Conservation (phyloP, 2,113 vertebrate genomes). For the Cyphomyrus discorhynchus region DNA sequence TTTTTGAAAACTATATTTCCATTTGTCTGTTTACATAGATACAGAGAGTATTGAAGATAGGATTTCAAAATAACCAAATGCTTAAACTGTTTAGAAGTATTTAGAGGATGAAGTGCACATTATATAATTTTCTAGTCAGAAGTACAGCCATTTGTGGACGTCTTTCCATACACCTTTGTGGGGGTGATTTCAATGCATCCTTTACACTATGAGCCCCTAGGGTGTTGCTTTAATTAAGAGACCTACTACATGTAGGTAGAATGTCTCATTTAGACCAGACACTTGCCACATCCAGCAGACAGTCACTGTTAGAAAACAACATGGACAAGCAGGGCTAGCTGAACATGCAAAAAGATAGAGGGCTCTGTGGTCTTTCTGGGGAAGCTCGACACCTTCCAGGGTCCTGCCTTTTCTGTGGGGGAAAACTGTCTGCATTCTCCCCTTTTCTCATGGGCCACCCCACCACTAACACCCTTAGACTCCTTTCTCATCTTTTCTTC, state of each 20-base stretch:
- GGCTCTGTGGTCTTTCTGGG: constrained; percentile 54
- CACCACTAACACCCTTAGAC: background rate
- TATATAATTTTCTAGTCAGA: background rate
- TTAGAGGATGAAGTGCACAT: background rate
- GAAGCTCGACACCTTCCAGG: constrained; percentile 61
- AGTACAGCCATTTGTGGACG: background rate
- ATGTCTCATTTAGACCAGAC: background rate
- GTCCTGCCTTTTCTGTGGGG: constrained; percentile 59
- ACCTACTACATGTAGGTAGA: background rate
- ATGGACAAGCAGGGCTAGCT: background rate
- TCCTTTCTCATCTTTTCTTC: background rate
- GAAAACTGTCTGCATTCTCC: constrained; percentile 37
- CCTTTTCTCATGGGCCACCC: constrained; percentile 16
- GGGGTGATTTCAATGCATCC: background rate
- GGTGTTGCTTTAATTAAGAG: background rate
- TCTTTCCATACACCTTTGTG: background rate
- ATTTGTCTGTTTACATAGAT: background rate
- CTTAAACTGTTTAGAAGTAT: background rate
- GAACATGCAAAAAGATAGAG: constrained; percentile 28
- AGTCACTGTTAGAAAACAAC: background rate
- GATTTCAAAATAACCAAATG: background rate
- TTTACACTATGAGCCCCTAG: background rate
- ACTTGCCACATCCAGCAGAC: background rate
- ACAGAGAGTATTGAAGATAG: background rate
- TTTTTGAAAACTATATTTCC: background rate